Evolutionary conservation across 2,888 invertebrate genomes (phyloP), one percentile per base, ranked within the genome.

Genomic region (Epistrophella euchroma): DNA sequence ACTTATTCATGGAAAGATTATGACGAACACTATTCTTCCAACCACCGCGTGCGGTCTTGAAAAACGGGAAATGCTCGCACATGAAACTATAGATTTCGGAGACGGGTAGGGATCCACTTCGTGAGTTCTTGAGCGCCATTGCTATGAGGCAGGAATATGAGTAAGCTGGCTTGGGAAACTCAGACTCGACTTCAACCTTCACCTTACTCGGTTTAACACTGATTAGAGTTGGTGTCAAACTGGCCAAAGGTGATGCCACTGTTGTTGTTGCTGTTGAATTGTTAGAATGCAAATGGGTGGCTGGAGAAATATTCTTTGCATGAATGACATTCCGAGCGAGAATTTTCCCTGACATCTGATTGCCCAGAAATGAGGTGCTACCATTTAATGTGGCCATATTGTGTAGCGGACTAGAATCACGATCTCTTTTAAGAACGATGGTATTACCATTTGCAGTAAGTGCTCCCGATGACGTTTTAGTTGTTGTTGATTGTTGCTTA

Each of bases 1-100:
- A 99, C 93, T 99, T 99, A 93, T 99, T 99, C 89, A 99, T 93
- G 88, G 98, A 98, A 89, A 99, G 94, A 93, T 99, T 99, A 92
- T 99, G 99, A 88, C 99, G 94, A 1, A 99, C 99, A 4, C 99
- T 99, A 92, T 99, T 99, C 93, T 99, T 99, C 99, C 99, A 99
- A 17, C 99, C 99, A 91, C 97, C 97, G 25, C 98, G 99, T 11
- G 99, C 99, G 1, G 98, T 98, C 93, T 98, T 98, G 92, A 99
- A 99, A 92, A 98, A 99, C 0, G 99, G 99, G 91, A 99, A 99
- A 92, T 99, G 98, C 93, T 98, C 97, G 92, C 98, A 99, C 97
- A 99, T 98, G 91, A 99, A 99, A 92, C 97, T 98, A 93, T 99
- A 99, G 89, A 99, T 99, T 93, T 99, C 99, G 13, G 98, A 98